These are phyloP conservation scores for Silurus lanzhouensis DNA, from an alignment of 2,797 vertebrate species.

Conservation along the genomic window DNA sequence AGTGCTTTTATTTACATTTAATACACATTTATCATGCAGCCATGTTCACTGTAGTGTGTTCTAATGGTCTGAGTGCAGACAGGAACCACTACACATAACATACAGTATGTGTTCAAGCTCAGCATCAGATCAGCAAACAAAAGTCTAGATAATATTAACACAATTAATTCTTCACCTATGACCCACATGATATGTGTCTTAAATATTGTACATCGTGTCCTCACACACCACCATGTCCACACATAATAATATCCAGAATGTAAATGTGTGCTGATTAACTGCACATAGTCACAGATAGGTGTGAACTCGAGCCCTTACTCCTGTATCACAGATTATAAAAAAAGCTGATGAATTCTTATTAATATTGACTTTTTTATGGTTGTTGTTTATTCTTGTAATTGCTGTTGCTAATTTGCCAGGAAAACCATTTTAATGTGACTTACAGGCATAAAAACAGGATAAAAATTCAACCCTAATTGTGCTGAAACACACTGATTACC, in stretches of 20 bases:
- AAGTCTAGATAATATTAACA: background rate
- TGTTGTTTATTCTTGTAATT: background rate
- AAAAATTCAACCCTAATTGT: constrained; percentile 2
- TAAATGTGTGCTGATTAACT: background rate
- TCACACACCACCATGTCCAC: background rate
- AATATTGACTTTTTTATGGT: background rate
- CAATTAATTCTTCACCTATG: background rate
- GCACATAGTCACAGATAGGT: background rate
- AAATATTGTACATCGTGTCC: background rate
- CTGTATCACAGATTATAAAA: background rate
- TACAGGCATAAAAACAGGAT: constrained; percentile 1
- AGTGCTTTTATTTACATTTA: background rate
- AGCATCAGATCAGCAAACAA: background rate
- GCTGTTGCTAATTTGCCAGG: constrained; percentile 2
- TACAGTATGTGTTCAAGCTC: no score
- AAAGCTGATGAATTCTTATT: background rate
- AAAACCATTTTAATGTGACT: background rate
- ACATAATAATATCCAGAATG: background rate
- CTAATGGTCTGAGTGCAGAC: no score
- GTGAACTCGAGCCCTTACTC: background rate
- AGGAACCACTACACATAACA: background rate
- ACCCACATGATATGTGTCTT: background rate
- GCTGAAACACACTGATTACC: background rate
- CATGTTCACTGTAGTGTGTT: background rate
- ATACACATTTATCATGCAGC: background rate